A percentile compares a stretch with the other conserved stretches of the same genome.
phyloP scores from a whole-genome alignment of 1,140 invertebrate genomes.

The Ptiloglossa arizonensis region DNA sequence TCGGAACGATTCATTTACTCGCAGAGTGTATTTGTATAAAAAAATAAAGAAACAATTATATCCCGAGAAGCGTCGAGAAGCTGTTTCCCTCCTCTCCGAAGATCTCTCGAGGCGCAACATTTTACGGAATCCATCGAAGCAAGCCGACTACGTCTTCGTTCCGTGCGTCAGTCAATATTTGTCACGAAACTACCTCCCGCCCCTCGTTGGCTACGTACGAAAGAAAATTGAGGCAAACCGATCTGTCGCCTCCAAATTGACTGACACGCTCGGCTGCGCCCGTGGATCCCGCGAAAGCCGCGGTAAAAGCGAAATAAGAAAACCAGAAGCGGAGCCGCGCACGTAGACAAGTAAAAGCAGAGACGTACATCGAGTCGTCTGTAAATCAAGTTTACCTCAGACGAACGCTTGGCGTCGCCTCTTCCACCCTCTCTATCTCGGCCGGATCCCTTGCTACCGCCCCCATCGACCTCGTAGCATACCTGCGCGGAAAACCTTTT shows the following conservation, averaged over 20 bases:
- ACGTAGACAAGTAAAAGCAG: slow-evolving; percentile 45
- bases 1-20: not conserved
- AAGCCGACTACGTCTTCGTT: no score
- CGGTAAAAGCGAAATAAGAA: slow-evolving; percentile 25
- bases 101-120: not conserved
- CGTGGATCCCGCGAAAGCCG: slow-evolving; percentile 13
- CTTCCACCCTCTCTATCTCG: not conserved
- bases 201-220: not conserved
- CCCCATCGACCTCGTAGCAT: no score
- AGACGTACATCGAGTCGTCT: slow-evolving; percentile 45
- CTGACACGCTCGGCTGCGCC: slow-evolving; percentile 44
- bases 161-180: slow-evolving; percentile 22
- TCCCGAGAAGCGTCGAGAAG: no score
- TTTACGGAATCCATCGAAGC: not conserved
- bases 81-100: not conserved
- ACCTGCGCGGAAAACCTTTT: slow-evolving; percentile 34
- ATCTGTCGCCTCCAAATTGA: slow-evolving; percentile 57
- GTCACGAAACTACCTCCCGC: slow-evolving; percentile 11
- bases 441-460: no score
- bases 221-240: slow-evolving; percentile 56
- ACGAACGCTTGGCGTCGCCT: slow-evolving; percentile 12
- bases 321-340: not conserved
- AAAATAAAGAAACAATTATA: no score
- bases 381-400: slow-evolving; percentile 58
- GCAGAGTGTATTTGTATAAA: not conserved